These are phyloP conservation scores for Spheniscus mendiculus DNA, from an alignment of 2,113 vertebrate species.

Conservation along the genomic window DNA sequence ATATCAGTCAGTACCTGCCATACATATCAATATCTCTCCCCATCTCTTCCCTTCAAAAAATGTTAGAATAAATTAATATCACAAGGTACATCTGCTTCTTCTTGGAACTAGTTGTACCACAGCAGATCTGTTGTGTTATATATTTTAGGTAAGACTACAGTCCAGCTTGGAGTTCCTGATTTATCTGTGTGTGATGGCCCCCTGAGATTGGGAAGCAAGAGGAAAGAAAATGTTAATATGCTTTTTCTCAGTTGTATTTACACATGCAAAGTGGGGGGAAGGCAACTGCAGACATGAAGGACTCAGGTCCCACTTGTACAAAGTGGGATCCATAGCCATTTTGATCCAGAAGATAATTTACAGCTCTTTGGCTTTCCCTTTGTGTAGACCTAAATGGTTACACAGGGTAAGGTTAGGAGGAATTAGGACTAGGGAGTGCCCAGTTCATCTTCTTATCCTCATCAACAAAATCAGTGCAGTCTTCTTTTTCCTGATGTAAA, in stretches of 20 bases:
- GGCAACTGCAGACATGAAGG: not conserved
- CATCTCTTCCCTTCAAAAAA: not conserved
- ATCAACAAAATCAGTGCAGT: not conserved
- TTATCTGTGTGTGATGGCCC: not conserved
- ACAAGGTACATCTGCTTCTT: not conserved
- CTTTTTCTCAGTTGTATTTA: not conserved
- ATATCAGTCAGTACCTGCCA: slow-evolving; percentile 12
- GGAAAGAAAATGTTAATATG: not conserved
- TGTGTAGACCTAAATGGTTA: not conserved
- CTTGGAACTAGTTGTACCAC: not conserved
- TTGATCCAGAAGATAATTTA: not conserved
- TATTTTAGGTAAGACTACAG: not conserved
- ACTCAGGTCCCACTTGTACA: not conserved
- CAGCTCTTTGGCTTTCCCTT: not conserved
- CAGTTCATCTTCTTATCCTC: not conserved
- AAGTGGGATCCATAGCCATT: not conserved
- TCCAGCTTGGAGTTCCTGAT: not conserved
- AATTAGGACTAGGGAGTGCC: not conserved
- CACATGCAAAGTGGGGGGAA: not conserved
- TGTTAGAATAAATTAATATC: slow-evolving; percentile 10
- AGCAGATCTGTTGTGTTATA: not conserved
- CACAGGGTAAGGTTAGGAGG: not conserved
- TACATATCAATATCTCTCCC: not conserved
- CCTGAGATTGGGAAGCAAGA: not conserved
- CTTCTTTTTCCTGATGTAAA: not conserved